Conservation (phyloP, 2,797 vertebrate genomes). For the Delichon dasypus region DNA sequence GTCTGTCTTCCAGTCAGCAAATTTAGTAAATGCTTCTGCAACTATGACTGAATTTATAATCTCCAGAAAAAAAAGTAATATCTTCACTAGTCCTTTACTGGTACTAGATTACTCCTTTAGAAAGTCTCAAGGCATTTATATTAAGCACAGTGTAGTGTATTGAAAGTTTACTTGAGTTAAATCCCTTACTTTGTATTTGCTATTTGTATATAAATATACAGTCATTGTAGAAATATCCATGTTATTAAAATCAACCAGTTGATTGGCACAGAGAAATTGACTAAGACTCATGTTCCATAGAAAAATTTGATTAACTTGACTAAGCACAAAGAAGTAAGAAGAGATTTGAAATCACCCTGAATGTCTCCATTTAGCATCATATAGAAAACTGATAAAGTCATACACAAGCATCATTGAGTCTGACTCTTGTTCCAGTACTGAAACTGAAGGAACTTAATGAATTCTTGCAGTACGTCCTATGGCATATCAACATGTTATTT, state of each 20-base stretch:
- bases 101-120: not conserved
- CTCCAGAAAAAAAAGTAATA: not conserved
- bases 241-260: not conserved
- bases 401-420: rapidly evolving
- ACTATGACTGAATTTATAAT: not conserved
- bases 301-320: not conserved
- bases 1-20: not conserved
- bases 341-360: not conserved
- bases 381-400: not conserved
- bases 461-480: not conserved
- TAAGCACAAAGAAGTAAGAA: not conserved
- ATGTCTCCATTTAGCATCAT: not conserved
- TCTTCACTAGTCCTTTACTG: not conserved
- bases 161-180: not conserved
- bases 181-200: not conserved
- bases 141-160: rapidly evolving
- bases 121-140: not conserved
- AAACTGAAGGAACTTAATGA: not conserved
- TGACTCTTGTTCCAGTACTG: not conserved
- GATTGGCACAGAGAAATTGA: not conserved
- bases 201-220: not conserved
- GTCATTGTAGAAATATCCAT: not conserved
- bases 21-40: not conserved
- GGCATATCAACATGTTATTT: not conserved
- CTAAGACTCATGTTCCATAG: not conserved